Conservation (phyloP, 1,140 invertebrate genomes). For the Lithobius niger region DNA sequence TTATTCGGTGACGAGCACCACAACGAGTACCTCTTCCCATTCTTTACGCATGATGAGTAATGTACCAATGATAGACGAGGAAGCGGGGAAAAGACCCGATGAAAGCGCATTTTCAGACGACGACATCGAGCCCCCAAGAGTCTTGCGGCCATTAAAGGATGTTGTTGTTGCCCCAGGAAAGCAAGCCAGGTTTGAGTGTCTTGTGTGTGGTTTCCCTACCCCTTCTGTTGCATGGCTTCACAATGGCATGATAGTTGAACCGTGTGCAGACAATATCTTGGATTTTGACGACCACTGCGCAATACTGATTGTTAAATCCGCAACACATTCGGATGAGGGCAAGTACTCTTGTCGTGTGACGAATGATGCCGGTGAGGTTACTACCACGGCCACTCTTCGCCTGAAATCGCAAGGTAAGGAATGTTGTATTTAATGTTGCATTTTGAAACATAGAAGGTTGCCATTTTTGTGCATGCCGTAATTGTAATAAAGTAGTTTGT, state of each 20-base stretch:
- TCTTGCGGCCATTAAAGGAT: constrained; percentile 38
- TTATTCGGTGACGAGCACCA: no score
- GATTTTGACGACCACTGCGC: not conserved
- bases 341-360: not conserved
- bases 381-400: not conserved
- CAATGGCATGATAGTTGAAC: constrained; percentile 50
- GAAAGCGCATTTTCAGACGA: no score
- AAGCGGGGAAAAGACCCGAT: no score
- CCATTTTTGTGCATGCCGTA: no score
- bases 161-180: constrained; percentile 44
- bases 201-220: constrained; percentile 48
- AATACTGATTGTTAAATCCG: not conserved
- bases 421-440: no score
- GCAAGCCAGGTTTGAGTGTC: constrained; percentile 46
- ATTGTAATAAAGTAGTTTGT: no score
- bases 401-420: not conserved
- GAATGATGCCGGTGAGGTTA: not conserved
- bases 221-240: constrained; percentile 62
- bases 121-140: not conserved
- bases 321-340: not conserved
- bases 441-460: no score
- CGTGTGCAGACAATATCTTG: not conserved
- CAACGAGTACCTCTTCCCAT: no score
- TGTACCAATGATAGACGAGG: no score
- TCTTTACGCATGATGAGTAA: no score